These are phyloP conservation scores for Dipodomys merriami DNA, from an alignment of 2,113 vertebrate genomes.

Conservation along the genomic window DNA sequence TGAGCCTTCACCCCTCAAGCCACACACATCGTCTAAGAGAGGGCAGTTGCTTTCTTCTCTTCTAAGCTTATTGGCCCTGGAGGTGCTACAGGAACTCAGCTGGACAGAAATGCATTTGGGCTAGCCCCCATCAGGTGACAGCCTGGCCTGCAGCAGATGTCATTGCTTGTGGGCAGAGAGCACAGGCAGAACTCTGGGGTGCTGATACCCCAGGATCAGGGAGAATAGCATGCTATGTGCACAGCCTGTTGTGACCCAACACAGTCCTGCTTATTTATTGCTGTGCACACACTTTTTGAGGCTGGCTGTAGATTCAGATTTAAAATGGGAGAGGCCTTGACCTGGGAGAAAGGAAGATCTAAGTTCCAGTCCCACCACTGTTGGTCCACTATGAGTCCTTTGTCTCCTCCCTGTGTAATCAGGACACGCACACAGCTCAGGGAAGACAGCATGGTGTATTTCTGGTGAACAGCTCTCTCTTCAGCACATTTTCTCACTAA, in stretches of 20 bases:
- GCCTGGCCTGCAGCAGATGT: background rate
- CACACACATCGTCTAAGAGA: background rate
- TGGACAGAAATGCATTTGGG: background rate
- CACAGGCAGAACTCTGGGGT: background rate
- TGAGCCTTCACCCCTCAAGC: background rate
- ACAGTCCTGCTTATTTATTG: background rate
- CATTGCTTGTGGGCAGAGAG: background rate
- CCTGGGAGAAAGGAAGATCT: background rate
- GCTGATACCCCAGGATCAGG: background rate
- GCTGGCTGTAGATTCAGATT: background rate
- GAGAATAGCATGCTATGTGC: background rate
- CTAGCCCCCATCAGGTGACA: too few species aligned
- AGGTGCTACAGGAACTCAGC: background rate
- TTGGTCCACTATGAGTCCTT: background rate
- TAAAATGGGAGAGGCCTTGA: background rate
- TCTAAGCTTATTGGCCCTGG: background rate
- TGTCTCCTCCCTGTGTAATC: background rate
- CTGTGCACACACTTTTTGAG: background rate
- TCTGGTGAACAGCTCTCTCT: background rate
- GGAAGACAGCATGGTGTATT: background rate
- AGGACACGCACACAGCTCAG: background rate
- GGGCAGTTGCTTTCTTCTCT: background rate
- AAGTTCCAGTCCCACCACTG: background rate
- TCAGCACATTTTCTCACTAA: background rate
- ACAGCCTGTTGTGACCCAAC: background rate